Evolutionary conservation across 2,888 invertebrate species (phyloP).

Genomic region (Scaeva pyrastri): DNA sequence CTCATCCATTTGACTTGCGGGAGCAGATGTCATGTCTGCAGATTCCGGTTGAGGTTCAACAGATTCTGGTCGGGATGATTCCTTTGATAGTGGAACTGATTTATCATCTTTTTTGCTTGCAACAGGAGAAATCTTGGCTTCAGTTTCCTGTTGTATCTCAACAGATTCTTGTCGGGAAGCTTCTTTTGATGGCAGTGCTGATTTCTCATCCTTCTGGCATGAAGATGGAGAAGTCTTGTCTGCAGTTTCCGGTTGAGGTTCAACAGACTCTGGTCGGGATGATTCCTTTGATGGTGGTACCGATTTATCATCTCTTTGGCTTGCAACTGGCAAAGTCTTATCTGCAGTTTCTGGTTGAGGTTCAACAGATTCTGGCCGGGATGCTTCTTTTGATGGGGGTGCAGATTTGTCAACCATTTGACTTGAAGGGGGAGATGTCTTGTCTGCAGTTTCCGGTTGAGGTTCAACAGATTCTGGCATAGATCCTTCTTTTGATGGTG

Average conservation of each 20-base stretch:
- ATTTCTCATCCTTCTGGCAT: constrained; percentile 52
- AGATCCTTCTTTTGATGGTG: constrained; percentile 57
- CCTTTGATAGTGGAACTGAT: not conserved
- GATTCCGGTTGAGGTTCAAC: not conserved
- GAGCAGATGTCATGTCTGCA: not conserved
- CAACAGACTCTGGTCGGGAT: not conserved
- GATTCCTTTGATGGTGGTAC: not conserved
- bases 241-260: not conserved
- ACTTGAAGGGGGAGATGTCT: not conserved
- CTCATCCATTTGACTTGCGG: constrained; percentile 65
- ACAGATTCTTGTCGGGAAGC: constrained; percentile 70
- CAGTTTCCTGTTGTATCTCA: constrained; percentile 43
- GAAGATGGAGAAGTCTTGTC: not conserved
- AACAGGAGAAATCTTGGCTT: not conserved
- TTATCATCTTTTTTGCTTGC: not conserved
- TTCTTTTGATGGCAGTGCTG: constrained; percentile 41
- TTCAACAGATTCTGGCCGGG: not conserved
- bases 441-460: constrained; percentile 1
- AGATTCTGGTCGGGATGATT: not conserved
- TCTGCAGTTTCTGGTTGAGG: no score
- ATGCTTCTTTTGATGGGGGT: constrained; percentile 4
- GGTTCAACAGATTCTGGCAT: constrained; percentile 67
- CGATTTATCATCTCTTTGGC: not conserved
- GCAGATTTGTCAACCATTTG: not conserved
- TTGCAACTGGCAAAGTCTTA: no score